Base-by-base conservation (phyloP, 1,140 invertebrate species). In the Lerema accius region DNA sequence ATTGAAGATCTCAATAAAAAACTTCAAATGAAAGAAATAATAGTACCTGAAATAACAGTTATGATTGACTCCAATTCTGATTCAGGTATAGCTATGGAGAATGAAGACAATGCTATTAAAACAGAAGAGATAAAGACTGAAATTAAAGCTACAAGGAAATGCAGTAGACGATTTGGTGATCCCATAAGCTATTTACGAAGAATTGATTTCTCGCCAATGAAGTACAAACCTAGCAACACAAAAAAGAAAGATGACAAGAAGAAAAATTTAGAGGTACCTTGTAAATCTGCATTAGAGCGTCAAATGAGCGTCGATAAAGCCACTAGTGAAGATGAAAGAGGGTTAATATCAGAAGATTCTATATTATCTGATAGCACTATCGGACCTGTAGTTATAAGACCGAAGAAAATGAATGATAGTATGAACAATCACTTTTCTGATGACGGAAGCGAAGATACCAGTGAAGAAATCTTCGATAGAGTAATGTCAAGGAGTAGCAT, bases 131-230 rank as follows among this genome's bases (percentile, higher is more conserved):
- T 16, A 5, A 87, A 88, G 60, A 56, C 71, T 6, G 84, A 84
- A 65, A 55, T 69, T 0, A 90, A 89, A 79, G 45, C 82, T 0
- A 69, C 68, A n/a, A 75, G 83, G 61, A 90, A 90, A 76, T 83
- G 75, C 49, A 87, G 84, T 50, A 78, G 83, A 67, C 74, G 78
- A 23, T 89, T 90, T 56, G 83, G 82, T 9, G 87, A 90, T 50
- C 80, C 86, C 0, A 90, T 90, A 10, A 86, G 81, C 63, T 89
- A 87, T 61, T 66, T 90, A 14, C 72, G 85, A n/a, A 66, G 86
- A 65, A 86, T 90, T 9, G 87, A 90, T 68, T 90, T 90, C 59
- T 90, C 87, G n/a, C 86, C 86, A n/a, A 90, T 88, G 76, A 90
- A 90, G 72, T 89, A 89, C 55, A 90, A 90, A 53, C 83, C 85